Percentiles rank a stretch among this genome's conserved stretches.
These are phyloP conservation scores for Bombycilla garrulus DNA, from an alignment of 2,113 vertebrate genomes.

Conservation along the genomic window DNA sequence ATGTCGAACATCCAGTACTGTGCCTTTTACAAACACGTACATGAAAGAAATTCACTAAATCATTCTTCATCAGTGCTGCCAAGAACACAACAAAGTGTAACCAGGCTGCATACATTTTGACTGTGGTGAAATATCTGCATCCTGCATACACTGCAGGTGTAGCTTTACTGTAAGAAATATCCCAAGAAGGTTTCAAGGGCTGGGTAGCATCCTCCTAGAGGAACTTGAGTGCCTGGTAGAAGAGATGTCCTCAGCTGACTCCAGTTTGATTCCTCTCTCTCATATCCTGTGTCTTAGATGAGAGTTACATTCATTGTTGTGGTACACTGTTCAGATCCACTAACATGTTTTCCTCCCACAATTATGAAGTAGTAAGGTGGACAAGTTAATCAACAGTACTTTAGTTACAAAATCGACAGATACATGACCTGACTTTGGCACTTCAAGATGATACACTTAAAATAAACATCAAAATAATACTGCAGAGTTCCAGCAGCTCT, in stretches of 20 bases:
- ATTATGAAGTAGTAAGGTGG: not conserved
- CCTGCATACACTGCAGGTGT: not conserved
- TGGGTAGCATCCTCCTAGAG: not conserved
- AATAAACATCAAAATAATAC: not conserved
- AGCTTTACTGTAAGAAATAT: not conserved
- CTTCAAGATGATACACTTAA: not conserved
- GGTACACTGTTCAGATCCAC: not conserved
- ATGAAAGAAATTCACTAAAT: not conserved
- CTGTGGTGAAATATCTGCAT: not conserved
- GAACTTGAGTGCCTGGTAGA: not conserved
- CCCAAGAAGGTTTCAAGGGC: not conserved
- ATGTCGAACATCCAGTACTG: not conserved
- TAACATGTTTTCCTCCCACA: not conserved
- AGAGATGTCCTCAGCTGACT: not conserved
- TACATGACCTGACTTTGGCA: not conserved
- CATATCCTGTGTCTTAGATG: not conserved
- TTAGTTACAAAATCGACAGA: slow-evolving; percentile 7
- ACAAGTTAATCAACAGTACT: not conserved
- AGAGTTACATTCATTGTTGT: not conserved
- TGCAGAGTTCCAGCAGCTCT: not conserved
- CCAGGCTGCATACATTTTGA: not conserved
- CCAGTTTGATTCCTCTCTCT: not conserved
- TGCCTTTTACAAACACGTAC: not conserved
- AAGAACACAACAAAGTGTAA: not conserved
- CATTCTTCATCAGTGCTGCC: not conserved